Evolutionary conservation across 2,113 vertebrate genomes (phyloP).

Genomic region (Gambusia holbrooki): DNA sequence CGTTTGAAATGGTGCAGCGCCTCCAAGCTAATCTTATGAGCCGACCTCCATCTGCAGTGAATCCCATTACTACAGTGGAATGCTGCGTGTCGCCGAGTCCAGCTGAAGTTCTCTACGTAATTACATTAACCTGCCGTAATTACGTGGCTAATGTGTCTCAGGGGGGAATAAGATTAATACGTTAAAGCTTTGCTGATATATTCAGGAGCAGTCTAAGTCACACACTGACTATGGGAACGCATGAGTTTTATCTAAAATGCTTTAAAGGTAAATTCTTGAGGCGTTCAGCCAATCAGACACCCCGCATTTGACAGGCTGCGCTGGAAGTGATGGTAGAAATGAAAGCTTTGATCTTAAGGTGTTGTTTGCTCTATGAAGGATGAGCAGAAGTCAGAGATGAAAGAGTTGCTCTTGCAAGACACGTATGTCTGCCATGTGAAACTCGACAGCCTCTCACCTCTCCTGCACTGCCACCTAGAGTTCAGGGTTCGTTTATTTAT

Average conservation of each 20-base stretch:
- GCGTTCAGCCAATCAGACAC: not conserved
- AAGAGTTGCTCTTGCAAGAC: not conserved
- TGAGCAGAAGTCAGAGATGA: not conserved
- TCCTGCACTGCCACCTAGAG: slow-evolving; percentile 31
- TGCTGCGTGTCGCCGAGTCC: slow-evolving; percentile 25
- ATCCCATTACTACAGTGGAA: slow-evolving; percentile 31
- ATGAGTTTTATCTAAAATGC: not conserved
- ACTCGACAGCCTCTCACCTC: slow-evolving; percentile 11
- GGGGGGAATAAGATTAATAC: slow-evolving; percentile 18
- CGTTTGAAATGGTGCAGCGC: slow-evolving; percentile 16
- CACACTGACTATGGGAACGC: not conserved
- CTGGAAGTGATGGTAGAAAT: not conserved
- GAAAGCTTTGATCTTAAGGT: not conserved
- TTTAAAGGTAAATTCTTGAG: not conserved
- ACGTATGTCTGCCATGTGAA: not conserved
- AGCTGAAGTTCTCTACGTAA: slow-evolving; percentile 37
- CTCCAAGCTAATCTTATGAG: slow-evolving; percentile 24
- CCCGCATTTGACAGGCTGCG: not conserved
- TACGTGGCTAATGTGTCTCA: slow-evolving; percentile 52
- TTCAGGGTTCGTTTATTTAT: slow-evolving; percentile 26
- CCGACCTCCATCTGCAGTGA: slow-evolving; percentile 40
- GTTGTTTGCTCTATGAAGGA: not conserved
- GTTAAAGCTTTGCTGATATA: slow-evolving; percentile 50
- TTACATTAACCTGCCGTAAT: slow-evolving; percentile 61
- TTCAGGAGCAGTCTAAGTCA: slow-evolving; percentile 19